Conservation (phyloP, 2,797 vertebrate genomes). For the Poecile montanus region DNA sequence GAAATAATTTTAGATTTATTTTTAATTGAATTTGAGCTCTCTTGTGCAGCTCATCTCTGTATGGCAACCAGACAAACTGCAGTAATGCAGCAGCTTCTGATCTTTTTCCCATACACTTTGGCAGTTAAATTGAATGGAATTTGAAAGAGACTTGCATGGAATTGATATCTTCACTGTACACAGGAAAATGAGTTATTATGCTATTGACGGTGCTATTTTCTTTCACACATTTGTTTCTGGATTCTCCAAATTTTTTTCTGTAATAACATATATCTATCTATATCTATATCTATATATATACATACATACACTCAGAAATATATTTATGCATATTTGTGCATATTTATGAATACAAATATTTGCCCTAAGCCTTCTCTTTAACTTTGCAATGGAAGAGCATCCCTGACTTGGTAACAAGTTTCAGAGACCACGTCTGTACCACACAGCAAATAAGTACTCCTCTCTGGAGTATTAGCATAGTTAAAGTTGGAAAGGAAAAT, state of each 20-base stretch:
- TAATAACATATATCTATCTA: background rate
- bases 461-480: background rate
- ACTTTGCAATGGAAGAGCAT: background rate
- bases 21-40: background rate
- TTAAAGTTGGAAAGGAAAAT: background rate
- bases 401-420: background rate
- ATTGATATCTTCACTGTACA: background rate
- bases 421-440: background rate
- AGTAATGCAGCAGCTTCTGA: background rate
- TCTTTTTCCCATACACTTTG: background rate
- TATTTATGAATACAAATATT: background rate
- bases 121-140: background rate
- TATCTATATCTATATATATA: background rate
- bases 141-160: background rate
- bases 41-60: background rate
- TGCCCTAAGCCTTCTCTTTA: background rate
- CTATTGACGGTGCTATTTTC: background rate
- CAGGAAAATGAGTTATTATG: background rate
- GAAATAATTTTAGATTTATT: background rate
- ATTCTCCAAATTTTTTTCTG: background rate
- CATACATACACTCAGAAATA: background rate
- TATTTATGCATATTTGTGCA: background rate
- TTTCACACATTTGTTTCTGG: background rate
- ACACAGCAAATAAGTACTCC: background rate
- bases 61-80: background rate